Evolutionary conservation across 30 jellyfish, hydroid and myxozoan genomes (phyloP).

Genomic region (Aurelia sp.): DNA sequence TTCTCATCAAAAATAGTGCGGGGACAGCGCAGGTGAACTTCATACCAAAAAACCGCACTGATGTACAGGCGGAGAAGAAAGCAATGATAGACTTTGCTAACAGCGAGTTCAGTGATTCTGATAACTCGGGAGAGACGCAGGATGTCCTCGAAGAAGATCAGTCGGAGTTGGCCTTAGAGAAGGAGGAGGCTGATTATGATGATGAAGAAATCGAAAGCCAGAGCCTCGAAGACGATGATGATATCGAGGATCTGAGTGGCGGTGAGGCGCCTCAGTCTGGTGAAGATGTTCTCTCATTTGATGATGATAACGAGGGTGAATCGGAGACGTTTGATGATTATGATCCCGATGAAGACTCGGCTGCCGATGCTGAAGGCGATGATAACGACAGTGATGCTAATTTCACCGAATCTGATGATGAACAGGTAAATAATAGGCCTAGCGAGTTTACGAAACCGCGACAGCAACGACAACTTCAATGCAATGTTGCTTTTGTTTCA

Average conservation of each 20-base stretch:
- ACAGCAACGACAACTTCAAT: too few species aligned
- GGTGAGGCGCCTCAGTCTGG: conserved; percentile 47
- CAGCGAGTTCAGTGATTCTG: conserved; percentile 62
- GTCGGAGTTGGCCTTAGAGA: conserved; percentile 69
- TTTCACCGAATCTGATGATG: conserved; percentile 72
- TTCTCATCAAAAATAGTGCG: neutral
- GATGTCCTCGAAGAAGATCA: conserved; percentile 74
- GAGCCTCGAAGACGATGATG: conserved; percentile 60
- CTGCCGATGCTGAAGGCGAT: conserved; percentile 58
- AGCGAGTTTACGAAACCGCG: too few species aligned
- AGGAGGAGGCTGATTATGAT: conserved; percentile 76
- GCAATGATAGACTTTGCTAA: conserved; percentile 63
- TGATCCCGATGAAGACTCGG: conserved; percentile 74
- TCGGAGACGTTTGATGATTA: conserved; percentile 48
- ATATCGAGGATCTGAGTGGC: conserved; percentile 61
- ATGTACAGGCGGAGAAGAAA: conserved; percentile 60
- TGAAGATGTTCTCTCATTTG: conserved; percentile 61
- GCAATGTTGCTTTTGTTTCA: too few species aligned
- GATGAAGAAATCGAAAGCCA: conserved; percentile 51
- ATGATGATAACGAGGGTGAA: conserved; percentile 25
- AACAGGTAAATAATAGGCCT: conserved; percentile 1
- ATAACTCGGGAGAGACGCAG: conserved; percentile 23
- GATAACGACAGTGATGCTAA: conserved; percentile 44
- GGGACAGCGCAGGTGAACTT: conserved; percentile 15
- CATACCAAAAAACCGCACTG: conserved; percentile 40